Percentiles rank a stretch among this genome's conserved stretches.
Conservation (phyloP, 1,140 invertebrate genomes). For the Formica exsecta region DNA sequence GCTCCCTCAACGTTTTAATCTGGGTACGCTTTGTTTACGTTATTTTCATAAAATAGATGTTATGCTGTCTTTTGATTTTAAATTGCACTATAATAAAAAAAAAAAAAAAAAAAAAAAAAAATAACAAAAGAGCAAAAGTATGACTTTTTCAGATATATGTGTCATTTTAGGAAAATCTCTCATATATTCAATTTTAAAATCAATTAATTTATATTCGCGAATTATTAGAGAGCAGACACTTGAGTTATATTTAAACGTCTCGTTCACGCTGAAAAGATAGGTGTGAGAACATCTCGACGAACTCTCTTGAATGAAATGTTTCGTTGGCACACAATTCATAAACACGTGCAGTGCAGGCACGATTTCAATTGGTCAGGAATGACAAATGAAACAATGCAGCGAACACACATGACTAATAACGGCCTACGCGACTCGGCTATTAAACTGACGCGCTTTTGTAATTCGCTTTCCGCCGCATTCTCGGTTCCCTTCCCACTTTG, state of each 20-base stretch:
- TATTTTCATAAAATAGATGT: not conserved
- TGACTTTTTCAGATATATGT: not conserved
- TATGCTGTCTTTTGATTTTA: not conserved
- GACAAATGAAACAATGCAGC: constrained; percentile 46
- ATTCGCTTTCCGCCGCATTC: constrained; percentile 68
- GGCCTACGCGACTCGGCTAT: constrained; percentile 37
- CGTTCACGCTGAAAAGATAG: not conserved
- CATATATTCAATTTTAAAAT: not conserved
- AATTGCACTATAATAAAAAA: not conserved
- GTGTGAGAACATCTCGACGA: not conserved
- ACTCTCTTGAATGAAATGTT: not conserved
- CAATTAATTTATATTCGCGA: not conserved
- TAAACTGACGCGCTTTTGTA: constrained; percentile 72
- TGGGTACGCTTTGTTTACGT: constrained; percentile 88
- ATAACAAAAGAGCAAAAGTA: not conserved
- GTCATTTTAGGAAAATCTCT: not conserved
- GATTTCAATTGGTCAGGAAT: constrained; percentile 29
- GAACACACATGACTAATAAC: not conserved
- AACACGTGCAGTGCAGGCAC: constrained; percentile 4
- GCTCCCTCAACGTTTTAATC: constrained; percentile 91
- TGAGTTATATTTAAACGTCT: constrained; percentile 43
- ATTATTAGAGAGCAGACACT: constrained; percentile 12
- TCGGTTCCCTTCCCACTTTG: constrained; percentile 58
- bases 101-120: not conserved
- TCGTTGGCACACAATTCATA: constrained; percentile 15